phyloP scores from a whole-genome alignment of 1,140 invertebrate species.

The Brachystomella parvula region DNA sequence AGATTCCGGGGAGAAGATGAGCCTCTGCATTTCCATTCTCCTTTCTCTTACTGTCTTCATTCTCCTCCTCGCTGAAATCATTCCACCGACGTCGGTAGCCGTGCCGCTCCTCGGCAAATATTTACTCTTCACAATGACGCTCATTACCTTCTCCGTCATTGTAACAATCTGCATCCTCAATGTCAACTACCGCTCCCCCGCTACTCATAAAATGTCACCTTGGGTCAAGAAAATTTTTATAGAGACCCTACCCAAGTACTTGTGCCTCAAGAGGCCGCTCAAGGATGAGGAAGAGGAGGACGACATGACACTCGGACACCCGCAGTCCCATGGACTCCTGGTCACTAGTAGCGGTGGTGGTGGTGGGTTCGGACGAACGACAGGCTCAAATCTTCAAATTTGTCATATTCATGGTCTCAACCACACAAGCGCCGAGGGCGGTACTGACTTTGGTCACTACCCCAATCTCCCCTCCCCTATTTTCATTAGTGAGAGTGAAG shows the following conservation, averaged over 20 bases:
- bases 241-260: slow-evolving; percentile 72
- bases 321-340: slow-evolving; percentile 9
- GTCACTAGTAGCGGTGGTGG: slow-evolving; percentile 19
- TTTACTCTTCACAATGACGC: slow-evolving; percentile 97
- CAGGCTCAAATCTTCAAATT: slow-evolving; percentile 45
- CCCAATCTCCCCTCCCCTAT: slow-evolving; percentile 36
- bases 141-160: slow-evolving; percentile 95
- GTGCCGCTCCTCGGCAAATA: slow-evolving; percentile 97
- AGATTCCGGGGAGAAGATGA: slow-evolving; percentile 60
- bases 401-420: slow-evolving; percentile 41
- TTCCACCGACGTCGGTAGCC: slow-evolving; percentile 96
- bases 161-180: slow-evolving; percentile 97
- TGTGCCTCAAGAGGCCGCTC: slow-evolving; percentile 69
- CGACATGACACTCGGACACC: slow-evolving; percentile 12
- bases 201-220: slow-evolving; percentile 84
- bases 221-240: slow-evolving; percentile 86
- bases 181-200: slow-evolving; percentile 92
- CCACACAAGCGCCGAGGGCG: slow-evolving; percentile 50
- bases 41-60: slow-evolving; percentile 99
- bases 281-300: slow-evolving; percentile 40
- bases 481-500: slow-evolving; percentile 37
- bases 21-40: slow-evolving; percentile 95
- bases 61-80: slow-evolving; percentile 92
- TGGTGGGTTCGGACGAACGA: slow-evolving; percentile 44
- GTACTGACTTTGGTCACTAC: slow-evolving; percentile 42